phyloP scores from a whole-genome alignment of 2,113 vertebrate genomes.

The Miniopterus natalensis region DNA sequence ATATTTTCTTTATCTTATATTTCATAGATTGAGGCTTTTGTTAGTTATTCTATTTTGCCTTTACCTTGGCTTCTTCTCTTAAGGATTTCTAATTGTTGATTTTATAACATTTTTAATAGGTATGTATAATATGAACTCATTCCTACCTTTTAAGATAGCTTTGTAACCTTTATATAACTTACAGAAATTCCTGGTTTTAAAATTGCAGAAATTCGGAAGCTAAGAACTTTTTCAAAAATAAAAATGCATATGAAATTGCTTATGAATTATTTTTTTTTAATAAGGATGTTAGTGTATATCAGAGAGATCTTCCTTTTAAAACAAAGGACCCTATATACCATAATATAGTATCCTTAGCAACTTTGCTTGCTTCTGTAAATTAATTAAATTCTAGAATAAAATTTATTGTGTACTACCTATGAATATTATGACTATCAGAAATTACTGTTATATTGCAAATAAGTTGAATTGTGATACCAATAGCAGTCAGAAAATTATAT shows the following conservation, averaged over 20 bases:
- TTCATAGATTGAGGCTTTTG: background rate
- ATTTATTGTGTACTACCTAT: background rate
- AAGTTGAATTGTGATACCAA: background rate
- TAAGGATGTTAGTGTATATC: background rate
- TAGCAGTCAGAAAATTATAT: background rate
- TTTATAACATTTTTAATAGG: background rate
- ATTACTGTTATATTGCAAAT: background rate
- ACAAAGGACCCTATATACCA: background rate
- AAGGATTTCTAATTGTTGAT: slow-evolving; percentile 16
- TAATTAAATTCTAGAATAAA: slow-evolving; percentile 27
- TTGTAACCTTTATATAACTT: background rate
- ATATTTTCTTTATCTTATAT: background rate
- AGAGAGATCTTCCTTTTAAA: background rate
- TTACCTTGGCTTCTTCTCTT: slow-evolving; percentile 1
- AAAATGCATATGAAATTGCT: slow-evolving; percentile 8
- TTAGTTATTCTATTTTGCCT: background rate
- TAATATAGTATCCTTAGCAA: background rate
- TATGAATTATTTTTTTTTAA: slow-evolving; percentile 1
- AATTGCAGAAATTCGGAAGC: slow-evolving; percentile 13
- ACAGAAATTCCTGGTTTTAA: background rate
- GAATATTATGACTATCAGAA: slow-evolving; percentile 14
- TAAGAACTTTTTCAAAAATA: background rate
- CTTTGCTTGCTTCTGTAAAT: slow-evolving; percentile 38
- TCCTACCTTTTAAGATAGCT: background rate
- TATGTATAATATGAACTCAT: background rate